phyloP scores from a whole-genome alignment of 2,797 vertebrate genomes.

The Eulemur coronatus region DNA sequence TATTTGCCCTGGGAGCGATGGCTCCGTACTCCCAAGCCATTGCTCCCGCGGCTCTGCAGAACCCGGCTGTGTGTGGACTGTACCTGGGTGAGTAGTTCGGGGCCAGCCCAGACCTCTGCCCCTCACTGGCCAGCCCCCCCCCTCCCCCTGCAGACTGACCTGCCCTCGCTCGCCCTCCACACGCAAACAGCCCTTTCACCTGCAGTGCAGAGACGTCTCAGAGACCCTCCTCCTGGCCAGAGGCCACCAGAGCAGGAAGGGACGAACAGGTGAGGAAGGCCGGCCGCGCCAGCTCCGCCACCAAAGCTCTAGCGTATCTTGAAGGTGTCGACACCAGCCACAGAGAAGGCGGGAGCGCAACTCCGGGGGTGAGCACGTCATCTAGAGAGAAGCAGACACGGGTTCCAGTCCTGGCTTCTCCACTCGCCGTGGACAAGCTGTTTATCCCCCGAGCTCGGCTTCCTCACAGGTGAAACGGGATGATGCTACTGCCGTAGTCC shows the following conservation, averaged over 20 bases:
- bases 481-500: fast-evolving
- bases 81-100: fast-evolving
- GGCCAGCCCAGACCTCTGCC: not conserved
- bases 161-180: not conserved
- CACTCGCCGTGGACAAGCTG: not conserved
- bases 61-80: fast-evolving
- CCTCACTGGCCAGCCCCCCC: no score
- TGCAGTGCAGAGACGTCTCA: not conserved
- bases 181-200: not conserved
- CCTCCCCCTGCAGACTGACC: not conserved
- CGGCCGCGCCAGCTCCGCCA: no score
- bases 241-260: not conserved
- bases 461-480: not conserved
- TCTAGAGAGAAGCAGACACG: fast-evolving
- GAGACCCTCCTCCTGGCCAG: not conserved
- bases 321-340: not conserved
- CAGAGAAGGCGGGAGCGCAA: not conserved
- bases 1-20: not conserved
- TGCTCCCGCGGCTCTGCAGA: not conserved
- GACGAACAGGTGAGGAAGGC: not conserved
- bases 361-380: no score
- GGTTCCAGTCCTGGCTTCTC: not conserved
- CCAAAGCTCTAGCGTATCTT: no score
- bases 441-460: not conserved
- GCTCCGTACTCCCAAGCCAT: not conserved